Conservation (phyloP, 2,113 vertebrate species). For the Nibea coibor region DNA sequence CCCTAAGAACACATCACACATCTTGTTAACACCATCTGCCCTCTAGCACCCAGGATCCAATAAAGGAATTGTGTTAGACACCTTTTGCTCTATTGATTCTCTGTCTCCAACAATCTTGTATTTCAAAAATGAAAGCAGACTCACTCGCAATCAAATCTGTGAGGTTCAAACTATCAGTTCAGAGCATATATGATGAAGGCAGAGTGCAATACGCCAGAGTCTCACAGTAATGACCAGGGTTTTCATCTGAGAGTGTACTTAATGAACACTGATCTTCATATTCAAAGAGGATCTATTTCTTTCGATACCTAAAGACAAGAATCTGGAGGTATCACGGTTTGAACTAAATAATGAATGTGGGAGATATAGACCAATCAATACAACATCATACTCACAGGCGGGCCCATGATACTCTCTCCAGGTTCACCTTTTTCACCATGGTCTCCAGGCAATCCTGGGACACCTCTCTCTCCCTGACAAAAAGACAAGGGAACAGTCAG, state of each 20-base stretch:
- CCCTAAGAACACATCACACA: conserved; percentile 86
- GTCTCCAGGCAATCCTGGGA: conserved; percentile 92
- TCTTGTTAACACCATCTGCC: conserved; percentile 72
- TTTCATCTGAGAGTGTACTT: conserved; percentile 27
- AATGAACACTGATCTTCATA: conserved; percentile 44
- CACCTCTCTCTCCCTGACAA: conserved; percentile 92
- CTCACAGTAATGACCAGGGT: conserved; percentile 26
- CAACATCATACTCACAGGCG: conserved; percentile 85
- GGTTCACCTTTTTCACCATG: conserved; percentile 91
- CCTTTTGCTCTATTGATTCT: conserved; percentile 79
- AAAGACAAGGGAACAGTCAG: conserved; percentile 43
- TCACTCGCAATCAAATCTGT: conserved; percentile 64
- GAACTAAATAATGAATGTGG: conserved; percentile 51
- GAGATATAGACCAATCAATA: conserved; percentile 43
- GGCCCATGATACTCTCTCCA: conserved; percentile 87
- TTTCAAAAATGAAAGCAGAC: conserved; percentile 68
- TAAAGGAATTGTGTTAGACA: conserved; percentile 74
- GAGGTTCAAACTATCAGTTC: conserved; percentile 31
- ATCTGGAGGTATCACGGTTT: conserved; percentile 5
- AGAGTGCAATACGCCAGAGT: neutral
- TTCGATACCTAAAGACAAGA: conserved; percentile 14
- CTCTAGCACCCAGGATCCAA: conserved; percentile 72
- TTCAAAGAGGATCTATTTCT: conserved; percentile 32
- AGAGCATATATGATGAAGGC: conserved; percentile 32
- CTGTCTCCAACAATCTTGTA: conserved; percentile 65